Base-by-base conservation (phyloP, 2,797 vertebrate species). In the Apogon hyalosoma region DNA sequence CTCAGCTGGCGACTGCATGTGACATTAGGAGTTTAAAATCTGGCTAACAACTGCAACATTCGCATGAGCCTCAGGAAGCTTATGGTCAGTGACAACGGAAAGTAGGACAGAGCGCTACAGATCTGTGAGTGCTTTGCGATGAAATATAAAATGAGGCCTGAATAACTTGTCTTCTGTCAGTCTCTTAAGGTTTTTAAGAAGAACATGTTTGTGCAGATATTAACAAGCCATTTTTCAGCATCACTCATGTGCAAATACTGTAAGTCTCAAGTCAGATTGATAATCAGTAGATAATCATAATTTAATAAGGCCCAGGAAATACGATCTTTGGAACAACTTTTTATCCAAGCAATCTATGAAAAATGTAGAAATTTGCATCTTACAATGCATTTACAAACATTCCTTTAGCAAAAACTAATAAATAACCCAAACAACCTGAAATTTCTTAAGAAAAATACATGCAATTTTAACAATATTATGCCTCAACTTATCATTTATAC, bases 1-100 rank as follows among this genome's bases (percentile, higher is more conserved):
- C 82, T 85, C 79, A 86, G 78, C 88, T 85, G 87, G 80, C 79
- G 36, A 70, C 28, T 1, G 18, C 70, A 68, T 64, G 46, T 84
- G 72, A 79, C 76, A 47, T 58, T 55, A n/a, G 10, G 53, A 50
- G 60, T 62, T 82, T 64, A 48, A 18, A 74, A 63, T 77, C 42
- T 47, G 73, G 73, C 65, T 72, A 72, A 70, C 66, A 59, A 76
- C 50, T 7, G 61, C 53, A 61, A 50, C 53, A 14, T 43, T 55
- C 47, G 31, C 68, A 64, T 10, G 14, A 45, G 56, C 62, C n/a
- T 21, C 21, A 38, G 51, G 28, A 63, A 73, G 39, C 55, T 61
- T 45, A 43, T 69, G 81, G 78, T 77, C 79, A 72, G 42, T 13
- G 15, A 45, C 21, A 61, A 28, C 0, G 0, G 56, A 75, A 89